A percentile compares a stretch with the other conserved stretches of the same genome.
These are phyloP conservation scores for Merodon equestris DNA, from an alignment of 2,888 invertebrate species.

Conservation along the genomic window DNA sequence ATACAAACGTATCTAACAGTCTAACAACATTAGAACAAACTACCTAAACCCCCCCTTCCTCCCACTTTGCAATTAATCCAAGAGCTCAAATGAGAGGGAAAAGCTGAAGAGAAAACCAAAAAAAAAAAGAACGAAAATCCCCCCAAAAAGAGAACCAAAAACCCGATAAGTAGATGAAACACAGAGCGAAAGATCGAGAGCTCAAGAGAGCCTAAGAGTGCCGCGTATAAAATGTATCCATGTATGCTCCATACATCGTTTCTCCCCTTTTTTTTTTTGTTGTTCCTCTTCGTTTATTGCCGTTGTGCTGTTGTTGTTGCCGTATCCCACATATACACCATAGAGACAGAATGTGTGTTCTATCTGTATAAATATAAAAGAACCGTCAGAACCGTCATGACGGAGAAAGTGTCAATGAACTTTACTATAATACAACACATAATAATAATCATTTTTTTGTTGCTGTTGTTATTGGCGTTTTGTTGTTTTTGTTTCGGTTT, in stretches of 20 bases:
- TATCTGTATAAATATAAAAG: conserved; percentile 67
- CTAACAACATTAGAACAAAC: conserved; percentile 31
- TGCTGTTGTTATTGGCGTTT: conserved; percentile 27
- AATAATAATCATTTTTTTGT: conserved; percentile 53
- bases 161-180: conserved; percentile 18
- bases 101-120: conserved; percentile 47
- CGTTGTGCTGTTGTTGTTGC: conserved; percentile 52
- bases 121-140: conserved; percentile 18
- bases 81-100: conserved; percentile 41
- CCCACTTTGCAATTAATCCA: conserved; percentile 9
- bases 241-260: too few relatives aligned
- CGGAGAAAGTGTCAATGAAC: conserved; percentile 78
- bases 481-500: conserved; percentile 14
- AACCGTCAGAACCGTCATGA: conserved; percentile 69
- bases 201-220: too few relatives aligned
- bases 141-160: conserved; percentile 12
- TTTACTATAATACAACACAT: conserved; percentile 71
- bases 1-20: conserved; percentile 58
- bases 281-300: conserved; percentile 25
- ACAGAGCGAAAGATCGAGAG: too few relatives aligned
- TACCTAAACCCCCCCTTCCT: conserved; percentile 23
- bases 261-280: conserved; percentile 24
- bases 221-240: conserved; percentile 18
- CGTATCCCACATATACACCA: conserved; percentile 52
- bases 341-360: conserved; percentile 66